Conservation (phyloP, 2,888 invertebrate species). For the Netelia virgata region DNA sequence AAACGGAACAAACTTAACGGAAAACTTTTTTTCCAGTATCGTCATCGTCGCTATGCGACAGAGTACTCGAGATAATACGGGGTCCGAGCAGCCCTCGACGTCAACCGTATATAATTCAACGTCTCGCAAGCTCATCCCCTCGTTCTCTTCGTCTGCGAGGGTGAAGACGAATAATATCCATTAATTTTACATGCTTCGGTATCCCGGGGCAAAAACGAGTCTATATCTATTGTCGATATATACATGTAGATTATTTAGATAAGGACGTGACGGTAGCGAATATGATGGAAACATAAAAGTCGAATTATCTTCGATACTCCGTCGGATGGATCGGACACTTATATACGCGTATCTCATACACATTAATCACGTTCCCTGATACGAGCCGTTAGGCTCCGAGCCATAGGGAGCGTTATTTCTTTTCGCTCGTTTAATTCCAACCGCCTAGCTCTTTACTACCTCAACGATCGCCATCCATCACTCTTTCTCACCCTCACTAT, state of each 20-base stretch:
- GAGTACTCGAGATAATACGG: slow-evolving; percentile 1
- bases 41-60: not conserved
- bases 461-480: slow-evolving; percentile 66
- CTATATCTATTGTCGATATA: not conserved
- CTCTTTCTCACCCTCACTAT: slow-evolving; percentile 3
- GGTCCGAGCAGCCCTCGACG: slow-evolving; percentile 21
- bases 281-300: slow-evolving; percentile 70
- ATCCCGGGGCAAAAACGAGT: slow-evolving; percentile 7
- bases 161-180: slow-evolving; percentile 57
- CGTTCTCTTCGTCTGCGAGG: not conserved
- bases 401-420: slow-evolving; percentile 56
- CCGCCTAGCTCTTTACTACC: slow-evolving; percentile 60
- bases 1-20: not conserved
- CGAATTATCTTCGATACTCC: slow-evolving; percentile 63
- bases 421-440: slow-evolving; percentile 69
- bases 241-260: slow-evolving; percentile 23
- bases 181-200: slow-evolving; percentile 52
- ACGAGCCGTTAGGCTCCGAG: slow-evolving; percentile 50
- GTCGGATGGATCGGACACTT: slow-evolving; percentile 64
- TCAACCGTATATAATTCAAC: slow-evolving; percentile 55
- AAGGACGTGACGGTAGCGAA: slow-evolving; percentile 27
- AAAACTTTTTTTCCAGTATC: not conserved
- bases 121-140: slow-evolving; percentile 16
- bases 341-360: slow-evolving; percentile 19
- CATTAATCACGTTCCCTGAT: slow-evolving; percentile 51